A percentile compares a stretch with the other conserved stretches of the same genome.
phyloP scores from a whole-genome alignment of 2,888 invertebrate genomes.

The Polydesmus complanatus region DNA sequence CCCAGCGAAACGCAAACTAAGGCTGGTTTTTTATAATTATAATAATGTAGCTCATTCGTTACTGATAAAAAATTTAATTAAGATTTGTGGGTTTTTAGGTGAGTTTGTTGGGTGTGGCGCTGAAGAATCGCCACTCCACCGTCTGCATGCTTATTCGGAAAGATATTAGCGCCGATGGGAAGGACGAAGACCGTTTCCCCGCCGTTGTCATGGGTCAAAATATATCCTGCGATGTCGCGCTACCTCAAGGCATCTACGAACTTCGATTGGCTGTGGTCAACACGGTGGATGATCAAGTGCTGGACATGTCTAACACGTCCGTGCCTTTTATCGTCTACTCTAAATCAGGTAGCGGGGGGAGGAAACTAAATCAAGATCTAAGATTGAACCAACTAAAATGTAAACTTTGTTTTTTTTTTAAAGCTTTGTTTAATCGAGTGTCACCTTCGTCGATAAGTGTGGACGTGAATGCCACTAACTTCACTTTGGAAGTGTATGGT shows the following conservation, averaged over 20 bases:
- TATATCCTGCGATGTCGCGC: constrained; percentile 2
- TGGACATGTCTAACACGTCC: constrained; percentile 6
- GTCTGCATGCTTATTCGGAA: constrained; percentile 10
- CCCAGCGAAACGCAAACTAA: constrained; percentile 16
- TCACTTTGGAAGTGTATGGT: not conserved
- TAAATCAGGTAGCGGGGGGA: not conserved
- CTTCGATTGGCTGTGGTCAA: constrained; percentile 3
- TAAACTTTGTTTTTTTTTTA: not conserved
- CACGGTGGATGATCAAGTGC: not conserved
- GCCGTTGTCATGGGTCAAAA: constrained; percentile 1
- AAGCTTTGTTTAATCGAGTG: not conserved
- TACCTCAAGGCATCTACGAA: constrained; percentile 6
- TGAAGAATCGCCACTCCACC: constrained; percentile 9
- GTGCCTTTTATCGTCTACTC: constrained; percentile 6
- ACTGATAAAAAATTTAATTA: not conserved
- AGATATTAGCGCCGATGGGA: constrained; percentile 3
- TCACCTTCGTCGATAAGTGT: not conserved
- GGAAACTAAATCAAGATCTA: not conserved
- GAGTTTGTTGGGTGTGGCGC: constrained; percentile 2
- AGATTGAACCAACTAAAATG: not conserved
- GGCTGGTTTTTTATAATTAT: constrained; percentile 14
- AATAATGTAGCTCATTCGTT: not conserved
- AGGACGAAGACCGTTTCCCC: constrained; percentile 9
- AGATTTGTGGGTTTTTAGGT: constrained; percentile 1
- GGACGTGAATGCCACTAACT: not conserved